These are phyloP conservation scores for Acanthococcus lagerstroemiae DNA, from an alignment of 2,888 invertebrate genomes.

Conservation along the genomic window DNA sequence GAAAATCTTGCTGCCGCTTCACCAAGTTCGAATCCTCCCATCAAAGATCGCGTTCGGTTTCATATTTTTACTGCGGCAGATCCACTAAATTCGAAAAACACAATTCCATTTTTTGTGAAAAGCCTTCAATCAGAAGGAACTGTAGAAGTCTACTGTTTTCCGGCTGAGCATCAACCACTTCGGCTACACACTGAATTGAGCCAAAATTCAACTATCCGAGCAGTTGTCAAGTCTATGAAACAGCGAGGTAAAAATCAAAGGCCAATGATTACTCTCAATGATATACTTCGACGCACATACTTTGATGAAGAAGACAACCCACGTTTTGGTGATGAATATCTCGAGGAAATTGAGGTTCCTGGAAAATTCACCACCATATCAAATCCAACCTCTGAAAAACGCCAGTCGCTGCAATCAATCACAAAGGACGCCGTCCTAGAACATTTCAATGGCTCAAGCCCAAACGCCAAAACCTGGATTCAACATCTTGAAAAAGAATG, in stretches of 20 bases:
- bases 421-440: not conserved
- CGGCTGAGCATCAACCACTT: not conserved
- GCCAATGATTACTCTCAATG: not conserved
- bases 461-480: slow-evolving; percentile 8
- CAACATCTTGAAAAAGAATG: not conserved
- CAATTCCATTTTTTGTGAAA: not conserved
- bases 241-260: not conserved
- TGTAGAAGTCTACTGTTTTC: not conserved
- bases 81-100: not conserved
- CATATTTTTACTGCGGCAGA: not conserved
- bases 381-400: not conserved
- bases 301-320: not conserved
- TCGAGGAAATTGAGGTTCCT: not conserved
- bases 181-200: no score
- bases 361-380: not conserved
- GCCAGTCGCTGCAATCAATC: slow-evolving; percentile 1
- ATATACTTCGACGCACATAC: not conserved
- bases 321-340: not conserved
- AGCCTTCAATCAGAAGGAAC: not conserved
- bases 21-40: no score
- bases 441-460: not conserved
- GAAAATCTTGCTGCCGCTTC: no score
- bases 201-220: no score
- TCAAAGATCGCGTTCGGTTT: no score
- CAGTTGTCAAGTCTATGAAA: not conserved